A percentile compares a stretch with the other conserved stretches of the same genome.
Conservation (phyloP, 1,140 invertebrate genomes). For the Hyles vespertilio region DNA sequence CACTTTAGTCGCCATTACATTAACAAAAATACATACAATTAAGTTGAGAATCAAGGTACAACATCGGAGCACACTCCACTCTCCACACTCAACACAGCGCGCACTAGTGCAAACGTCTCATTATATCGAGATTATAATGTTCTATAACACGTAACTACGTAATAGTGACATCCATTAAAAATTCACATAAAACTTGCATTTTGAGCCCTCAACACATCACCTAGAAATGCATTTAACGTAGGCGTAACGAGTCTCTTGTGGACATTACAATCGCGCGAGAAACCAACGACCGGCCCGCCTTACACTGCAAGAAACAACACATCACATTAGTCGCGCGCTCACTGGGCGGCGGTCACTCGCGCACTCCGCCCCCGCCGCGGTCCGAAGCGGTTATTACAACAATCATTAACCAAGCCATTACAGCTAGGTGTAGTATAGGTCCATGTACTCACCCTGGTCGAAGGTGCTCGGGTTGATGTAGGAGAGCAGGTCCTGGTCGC, state of each 20-base stretch:
- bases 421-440: conserved; percentile 32
- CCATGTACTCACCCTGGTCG: conserved; percentile 81
- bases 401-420: conserved; percentile 42
- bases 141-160: conserved; percentile 36
- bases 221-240: conserved; percentile 46
- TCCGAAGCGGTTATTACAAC: conserved; percentile 46
- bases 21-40: conserved; percentile 29
- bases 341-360: background rate
- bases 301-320: conserved; percentile 57
- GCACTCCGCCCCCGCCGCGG: too few relatives aligned
- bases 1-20: conserved; percentile 23
- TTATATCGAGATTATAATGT: conserved; percentile 55
- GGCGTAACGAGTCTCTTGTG: conserved; percentile 7
- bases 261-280: conserved; percentile 3
- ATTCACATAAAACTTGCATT: conserved; percentile 67
- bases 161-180: conserved; percentile 56
- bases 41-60: conserved; percentile 33
- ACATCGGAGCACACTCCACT: conserved; percentile 21
- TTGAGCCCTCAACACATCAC: conserved; percentile 62
- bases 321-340: conserved; percentile 1
- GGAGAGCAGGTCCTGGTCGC: conserved; percentile 88
- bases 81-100: conserved; percentile 8
- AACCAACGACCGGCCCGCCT: conserved; percentile 18
- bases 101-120: conserved; percentile 17
- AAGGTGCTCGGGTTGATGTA: conserved; percentile 92